These are phyloP conservation scores for Thymelicus sylvestris DNA, from an alignment of 2,888 invertebrate genomes.

Conservation along the genomic window DNA sequence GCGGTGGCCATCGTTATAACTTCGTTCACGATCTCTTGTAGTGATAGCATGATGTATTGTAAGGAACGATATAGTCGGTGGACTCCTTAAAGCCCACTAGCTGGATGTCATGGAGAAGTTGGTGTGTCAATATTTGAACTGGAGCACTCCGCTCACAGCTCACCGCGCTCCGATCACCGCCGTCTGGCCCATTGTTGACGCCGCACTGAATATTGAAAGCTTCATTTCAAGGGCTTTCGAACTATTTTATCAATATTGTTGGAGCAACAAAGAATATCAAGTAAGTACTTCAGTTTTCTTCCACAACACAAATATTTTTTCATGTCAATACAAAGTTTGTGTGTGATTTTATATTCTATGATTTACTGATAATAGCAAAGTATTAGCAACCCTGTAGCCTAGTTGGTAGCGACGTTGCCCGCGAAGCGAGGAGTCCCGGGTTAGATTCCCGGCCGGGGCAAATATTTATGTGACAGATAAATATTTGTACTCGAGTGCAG, in stretches of 20 bases:
- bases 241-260: not conserved
- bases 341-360: too few species aligned
- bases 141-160: not conserved
- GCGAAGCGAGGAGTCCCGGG: too few species aligned
- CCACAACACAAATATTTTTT: not conserved
- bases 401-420: too few species aligned
- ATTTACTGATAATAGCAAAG: too few species aligned
- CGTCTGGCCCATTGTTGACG: not conserved
- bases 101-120: conserved; percentile 4
- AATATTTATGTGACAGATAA: too few species aligned
- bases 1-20: too few species aligned
- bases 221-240: conserved; percentile 10
- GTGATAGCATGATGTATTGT: too few species aligned
- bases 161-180: not conserved
- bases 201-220: conserved; percentile 3
- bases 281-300: not conserved
- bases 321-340: not conserved
- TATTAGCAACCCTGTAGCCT: too few species aligned
- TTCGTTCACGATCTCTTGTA: too few species aligned
- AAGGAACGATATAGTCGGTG: not conserved
- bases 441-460: too few species aligned
- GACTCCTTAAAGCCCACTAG: not conserved
- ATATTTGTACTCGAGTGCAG: too few species aligned
- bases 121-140: not conserved
- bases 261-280: not conserved